These are phyloP conservation scores for Pyrgilauda ruficollis DNA, from an alignment of 2,113 vertebrate species.

Conservation along the genomic window DNA sequence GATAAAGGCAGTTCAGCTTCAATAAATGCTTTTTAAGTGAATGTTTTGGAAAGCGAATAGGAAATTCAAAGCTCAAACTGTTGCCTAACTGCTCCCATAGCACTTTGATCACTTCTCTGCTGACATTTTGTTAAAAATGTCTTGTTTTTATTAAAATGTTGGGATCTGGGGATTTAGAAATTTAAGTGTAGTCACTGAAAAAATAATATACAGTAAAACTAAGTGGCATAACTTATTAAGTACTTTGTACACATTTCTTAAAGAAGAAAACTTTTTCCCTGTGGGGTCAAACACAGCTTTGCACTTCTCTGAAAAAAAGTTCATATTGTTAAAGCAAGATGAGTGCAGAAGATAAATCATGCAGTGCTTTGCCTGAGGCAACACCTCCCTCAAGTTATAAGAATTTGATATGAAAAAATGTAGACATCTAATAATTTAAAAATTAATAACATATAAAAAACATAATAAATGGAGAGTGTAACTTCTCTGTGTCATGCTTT, in stretches of 20 bases:
- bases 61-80: constrained; percentile 78
- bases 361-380: constrained; percentile 38
- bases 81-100: constrained; percentile 75
- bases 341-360: constrained; percentile 70
- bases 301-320: constrained; percentile 60
- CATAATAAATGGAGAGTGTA: neutral
- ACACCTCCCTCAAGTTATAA: constrained; percentile 26
- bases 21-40: constrained; percentile 80
- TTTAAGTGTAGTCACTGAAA: constrained; percentile 73
- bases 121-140: constrained; percentile 79
- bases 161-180: constrained; percentile 71
- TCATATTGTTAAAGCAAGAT: constrained; percentile 67
- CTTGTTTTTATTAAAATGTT: constrained; percentile 83
- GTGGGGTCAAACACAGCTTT: constrained; percentile 64
- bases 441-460: constrained; percentile 54
- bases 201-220: constrained; percentile 67
- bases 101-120: constrained; percentile 77
- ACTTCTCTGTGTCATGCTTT: neutral
- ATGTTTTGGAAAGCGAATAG: constrained; percentile 78
- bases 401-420: constrained; percentile 27
- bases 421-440: constrained; percentile 36
- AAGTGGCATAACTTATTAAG: constrained; percentile 74
- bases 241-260: constrained; percentile 70
- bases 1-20: constrained; percentile 82
- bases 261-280: constrained; percentile 69